These are phyloP conservation scores for Alsophila aescularia DNA, from an alignment of 2,888 invertebrate genomes.

Conservation along the genomic window DNA sequence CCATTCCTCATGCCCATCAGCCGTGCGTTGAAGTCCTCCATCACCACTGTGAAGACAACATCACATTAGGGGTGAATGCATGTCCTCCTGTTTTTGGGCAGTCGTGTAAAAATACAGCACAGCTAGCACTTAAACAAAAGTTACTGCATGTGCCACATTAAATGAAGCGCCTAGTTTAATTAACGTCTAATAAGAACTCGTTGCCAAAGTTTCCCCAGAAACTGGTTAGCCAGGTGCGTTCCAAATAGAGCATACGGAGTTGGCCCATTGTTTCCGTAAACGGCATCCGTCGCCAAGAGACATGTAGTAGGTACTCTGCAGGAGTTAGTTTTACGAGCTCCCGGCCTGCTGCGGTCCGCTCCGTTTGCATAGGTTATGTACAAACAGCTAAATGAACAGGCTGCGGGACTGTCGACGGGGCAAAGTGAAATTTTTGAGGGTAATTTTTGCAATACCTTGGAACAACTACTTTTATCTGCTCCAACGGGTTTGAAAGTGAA, in stretches of 20 bases:
- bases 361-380: constrained; percentile 35
- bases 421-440: constrained; percentile 8
- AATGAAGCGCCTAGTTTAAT: constrained; percentile 10
- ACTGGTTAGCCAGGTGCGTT: constrained; percentile 32
- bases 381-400: constrained; percentile 28
- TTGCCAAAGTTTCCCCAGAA: constrained; percentile 33
- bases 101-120: no score
- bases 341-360: constrained; percentile 40
- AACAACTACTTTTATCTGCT: no score
- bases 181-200: constrained; percentile 28
- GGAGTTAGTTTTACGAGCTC: constrained; percentile 53
- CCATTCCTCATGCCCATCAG: no score
- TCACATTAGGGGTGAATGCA: no score
- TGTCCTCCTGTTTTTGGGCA: no score
- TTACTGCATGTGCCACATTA: background rate
- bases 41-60: no score
- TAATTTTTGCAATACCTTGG: background rate
- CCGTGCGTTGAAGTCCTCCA: no score
- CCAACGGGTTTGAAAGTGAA: no score
- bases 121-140: no score
- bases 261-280: constrained; percentile 56
- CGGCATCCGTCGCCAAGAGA: constrained; percentile 39
- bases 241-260: constrained; percentile 38
- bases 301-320: constrained; percentile 11
- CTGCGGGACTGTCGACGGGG: background rate